phyloP scores from a whole-genome alignment of 2,888 invertebrate genomes.

The Malthinus flaveolus region DNA sequence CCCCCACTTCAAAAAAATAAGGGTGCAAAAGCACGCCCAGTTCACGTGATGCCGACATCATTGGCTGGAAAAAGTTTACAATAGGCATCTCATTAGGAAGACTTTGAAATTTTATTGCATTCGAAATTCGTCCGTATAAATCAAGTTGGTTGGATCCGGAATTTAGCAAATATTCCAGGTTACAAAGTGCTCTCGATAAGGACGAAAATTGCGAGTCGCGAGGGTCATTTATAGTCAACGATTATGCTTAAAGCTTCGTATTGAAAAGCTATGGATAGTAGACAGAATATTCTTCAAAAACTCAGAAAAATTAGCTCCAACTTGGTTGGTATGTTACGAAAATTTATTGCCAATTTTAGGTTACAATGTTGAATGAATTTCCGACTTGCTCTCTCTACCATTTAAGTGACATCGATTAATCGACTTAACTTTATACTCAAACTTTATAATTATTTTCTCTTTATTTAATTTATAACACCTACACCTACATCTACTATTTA shows the following conservation, averaged over 20 bases:
- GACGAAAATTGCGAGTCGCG: slow-evolving; percentile 40
- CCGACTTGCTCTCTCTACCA: slow-evolving; percentile 20
- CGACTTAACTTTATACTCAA: slow-evolving; percentile 15
- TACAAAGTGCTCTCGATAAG: slow-evolving; percentile 38
- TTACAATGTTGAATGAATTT: slow-evolving; percentile 30
- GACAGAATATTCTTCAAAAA: slow-evolving; percentile 46
- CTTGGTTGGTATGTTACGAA: slow-evolving; percentile 38
- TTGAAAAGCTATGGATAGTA: slow-evolving; percentile 35
- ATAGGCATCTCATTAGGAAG: slow-evolving; percentile 56
- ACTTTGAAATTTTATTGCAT: slow-evolving; percentile 53
- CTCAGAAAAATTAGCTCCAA: slow-evolving; percentile 48
- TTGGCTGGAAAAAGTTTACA: slow-evolving; percentile 54
- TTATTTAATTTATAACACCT: too few species aligned
- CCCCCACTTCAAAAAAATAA: slow-evolving; percentile 50
- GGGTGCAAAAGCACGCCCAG: slow-evolving; percentile 37
- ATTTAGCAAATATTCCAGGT: slow-evolving; percentile 33
- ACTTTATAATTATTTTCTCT: slow-evolving; percentile 19
- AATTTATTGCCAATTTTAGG: slow-evolving; percentile 49
- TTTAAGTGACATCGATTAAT: slow-evolving; percentile 27
- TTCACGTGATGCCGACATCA: slow-evolving; percentile 41
- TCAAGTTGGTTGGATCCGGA: slow-evolving; percentile 42
- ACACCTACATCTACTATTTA: too few species aligned
- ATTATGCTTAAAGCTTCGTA: slow-evolving; percentile 41
- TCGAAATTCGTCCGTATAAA: slow-evolving; percentile 54
- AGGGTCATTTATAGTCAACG: slow-evolving; percentile 49